These are phyloP conservation scores for Ophiothrix spiculata DNA, from an alignment of 35 echinoderm and acorn worm genomes.

Conservation along the genomic window DNA sequence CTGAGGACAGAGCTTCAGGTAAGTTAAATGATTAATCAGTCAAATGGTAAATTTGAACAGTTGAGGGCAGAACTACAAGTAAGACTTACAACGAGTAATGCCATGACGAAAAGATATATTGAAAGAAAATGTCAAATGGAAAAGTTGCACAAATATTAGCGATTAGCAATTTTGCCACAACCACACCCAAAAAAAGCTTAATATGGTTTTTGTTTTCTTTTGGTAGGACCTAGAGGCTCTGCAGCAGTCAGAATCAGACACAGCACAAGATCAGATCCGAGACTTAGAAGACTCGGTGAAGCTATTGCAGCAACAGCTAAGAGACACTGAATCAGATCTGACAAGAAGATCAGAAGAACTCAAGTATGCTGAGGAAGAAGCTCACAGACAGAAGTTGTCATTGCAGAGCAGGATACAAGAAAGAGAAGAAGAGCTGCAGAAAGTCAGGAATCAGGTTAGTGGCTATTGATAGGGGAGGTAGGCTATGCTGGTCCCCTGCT, in stretches of 20 bases:
- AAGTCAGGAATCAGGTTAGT: conserved; percentile 78
- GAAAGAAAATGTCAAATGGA: too few species aligned
- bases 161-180: too few species aligned
- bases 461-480: too few species aligned
- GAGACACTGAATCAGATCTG: conserved; percentile 76
- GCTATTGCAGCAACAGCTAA: conserved; percentile 50
- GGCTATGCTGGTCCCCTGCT: too few species aligned
- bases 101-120: too few species aligned
- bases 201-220: too few species aligned
- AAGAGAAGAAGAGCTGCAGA: conserved; percentile 91
- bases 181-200: too few species aligned
- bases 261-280: conserved; percentile 84
- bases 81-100: too few species aligned
- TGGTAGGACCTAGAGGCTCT: conserved; percentile 85
- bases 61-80: conserved; percentile 78
- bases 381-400: conserved; percentile 62
- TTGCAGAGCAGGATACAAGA: conserved; percentile 74
- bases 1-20: conserved; percentile 80
- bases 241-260: conserved; percentile 86
- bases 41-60: conserved; percentile 79
- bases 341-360: conserved; percentile 79
- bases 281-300: conserved; percentile 78
- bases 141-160: too few species aligned
- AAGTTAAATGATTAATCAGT: too few species aligned
- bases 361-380: conserved; percentile 77